Conservation (phyloP, 2,888 invertebrate species). For the Unio delphinus region DNA sequence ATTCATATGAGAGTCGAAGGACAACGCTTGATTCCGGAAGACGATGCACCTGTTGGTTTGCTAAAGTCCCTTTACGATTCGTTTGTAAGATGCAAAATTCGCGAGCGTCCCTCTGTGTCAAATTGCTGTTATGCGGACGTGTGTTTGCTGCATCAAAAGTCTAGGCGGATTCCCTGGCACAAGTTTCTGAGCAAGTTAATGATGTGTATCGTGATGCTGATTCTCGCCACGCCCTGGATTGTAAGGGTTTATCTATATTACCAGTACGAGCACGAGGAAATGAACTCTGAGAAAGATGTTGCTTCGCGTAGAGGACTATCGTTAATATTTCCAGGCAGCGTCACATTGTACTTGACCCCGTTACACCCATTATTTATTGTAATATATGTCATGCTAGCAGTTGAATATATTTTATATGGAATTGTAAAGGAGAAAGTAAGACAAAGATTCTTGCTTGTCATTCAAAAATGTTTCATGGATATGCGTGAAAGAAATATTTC, state of each 20-base stretch:
- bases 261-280: conserved; percentile 48
- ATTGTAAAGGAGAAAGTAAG: conserved; percentile 37
- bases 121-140: conserved; percentile 49
- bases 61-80: conserved; percentile 46
- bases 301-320: conserved; percentile 19
- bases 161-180: conserved; percentile 39
- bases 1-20: conserved; percentile 44
- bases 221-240: conserved; percentile 53
- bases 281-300: conserved; percentile 32
- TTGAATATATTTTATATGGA: conserved; percentile 50
- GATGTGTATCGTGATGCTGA: conserved; percentile 35
- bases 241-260: conserved; percentile 53
- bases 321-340: conserved; percentile 49
- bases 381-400: conserved; percentile 55
- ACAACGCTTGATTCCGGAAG: conserved; percentile 42
- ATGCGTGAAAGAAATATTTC: conserved; percentile 43
- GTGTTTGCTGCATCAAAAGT: conserved; percentile 16
- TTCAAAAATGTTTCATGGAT: conserved; percentile 52
- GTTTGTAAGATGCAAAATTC: conserved; percentile 56
- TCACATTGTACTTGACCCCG: conserved; percentile 61
- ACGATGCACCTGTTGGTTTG: conserved; percentile 50
- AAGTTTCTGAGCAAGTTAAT: conserved; percentile 40
- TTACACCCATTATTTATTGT: conserved; percentile 56
- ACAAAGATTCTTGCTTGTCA: conserved; percentile 42
- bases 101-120: conserved; percentile 44